Base-by-base conservation (phyloP, 2,888 invertebrate species). In the Cactoblastis cactorum region DNA sequence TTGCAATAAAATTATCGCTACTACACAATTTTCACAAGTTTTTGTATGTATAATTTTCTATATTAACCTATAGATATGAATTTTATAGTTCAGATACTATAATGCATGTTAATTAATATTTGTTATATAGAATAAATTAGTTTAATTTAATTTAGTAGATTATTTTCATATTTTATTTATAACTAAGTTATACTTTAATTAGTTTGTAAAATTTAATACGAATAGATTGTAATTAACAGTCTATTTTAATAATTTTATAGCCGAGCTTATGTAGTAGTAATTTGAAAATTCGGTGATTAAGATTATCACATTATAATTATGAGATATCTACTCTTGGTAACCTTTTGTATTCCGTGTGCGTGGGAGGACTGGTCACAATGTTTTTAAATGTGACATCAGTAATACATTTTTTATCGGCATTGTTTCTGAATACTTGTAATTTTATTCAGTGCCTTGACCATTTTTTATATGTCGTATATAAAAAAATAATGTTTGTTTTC, bases 331-430 rank as follows among this genome's bases (percentile, higher is more conserved):
- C n/a, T 54, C 57, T 57, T 59, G 53, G 53, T 52, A 56, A 45
- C 60, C 60, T 56, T 57, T 56, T 59, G 34, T 37, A 45, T 35
- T 5, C 9, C 9, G n/a, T 4, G 11, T 19, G 61, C 43, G 65
- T 65, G 59, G 65, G 65, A 61, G 57, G 37, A 24, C 53, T 22
- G 53, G 53, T 22, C 46, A 33, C 4, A 9, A 15, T 33, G 45
- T 53, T 53, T 53, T 37, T 37, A 22, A n/a, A 5, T 19, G 53
- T 61, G 61, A 62, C 56, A 60, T 63, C 59, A 59, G 45, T 48
- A 49, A 53, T 28, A 15, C 4, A 11, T 17, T 11, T 15, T 11
- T 28, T 19, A 28, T 4, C 9, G 19, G 34, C 15, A 9, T 28
- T 24, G 22, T 19, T 17, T 39, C 28, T 6, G 28, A 6, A 9